Conservation (phyloP, 2,113 vertebrate genomes). For the Rhegmatorhina hoffmannsi region DNA sequence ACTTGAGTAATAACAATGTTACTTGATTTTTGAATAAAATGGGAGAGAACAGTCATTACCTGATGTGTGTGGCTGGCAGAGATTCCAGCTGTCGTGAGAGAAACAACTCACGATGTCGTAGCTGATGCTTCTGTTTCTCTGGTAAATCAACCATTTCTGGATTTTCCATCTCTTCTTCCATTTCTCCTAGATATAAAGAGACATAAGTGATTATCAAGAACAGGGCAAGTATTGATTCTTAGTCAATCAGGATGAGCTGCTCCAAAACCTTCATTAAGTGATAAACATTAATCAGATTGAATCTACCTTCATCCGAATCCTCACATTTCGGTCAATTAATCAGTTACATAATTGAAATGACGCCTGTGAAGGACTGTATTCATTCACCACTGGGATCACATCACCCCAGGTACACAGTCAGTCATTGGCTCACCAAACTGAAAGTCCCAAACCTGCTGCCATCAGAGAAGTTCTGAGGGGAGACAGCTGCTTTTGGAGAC, state of each 20-base stretch:
- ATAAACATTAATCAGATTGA: neutral
- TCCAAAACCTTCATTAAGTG: neutral
- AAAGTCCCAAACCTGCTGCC: neutral
- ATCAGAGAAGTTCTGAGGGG: neutral
- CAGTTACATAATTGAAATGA: neutral
- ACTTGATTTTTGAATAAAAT: neutral
- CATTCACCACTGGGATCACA: neutral
- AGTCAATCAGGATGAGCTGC: neutral
- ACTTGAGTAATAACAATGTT: neutral
- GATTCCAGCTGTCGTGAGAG: conserved; percentile 94
- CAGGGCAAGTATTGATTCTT: neutral
- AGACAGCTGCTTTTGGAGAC: neutral
- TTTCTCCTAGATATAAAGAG: conserved; percentile 81
- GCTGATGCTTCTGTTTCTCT: conserved; percentile 94
- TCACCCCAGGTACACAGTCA: neutral
- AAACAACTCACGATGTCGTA: conserved; percentile 93
- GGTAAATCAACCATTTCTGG: conserved; percentile 92
- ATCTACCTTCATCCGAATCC: neutral
- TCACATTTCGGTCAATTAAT: neutral
- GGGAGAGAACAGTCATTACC: conserved; percentile 70
- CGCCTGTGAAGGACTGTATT: neutral
- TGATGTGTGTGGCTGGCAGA: conserved; percentile 95
- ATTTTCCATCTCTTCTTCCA: conserved; percentile 97
- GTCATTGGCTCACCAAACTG: neutral
- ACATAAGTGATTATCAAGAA: neutral